These are phyloP conservation scores for Drosophila robusta DNA, from an alignment of 2,888 invertebrate species.

Conservation along the genomic window DNA sequence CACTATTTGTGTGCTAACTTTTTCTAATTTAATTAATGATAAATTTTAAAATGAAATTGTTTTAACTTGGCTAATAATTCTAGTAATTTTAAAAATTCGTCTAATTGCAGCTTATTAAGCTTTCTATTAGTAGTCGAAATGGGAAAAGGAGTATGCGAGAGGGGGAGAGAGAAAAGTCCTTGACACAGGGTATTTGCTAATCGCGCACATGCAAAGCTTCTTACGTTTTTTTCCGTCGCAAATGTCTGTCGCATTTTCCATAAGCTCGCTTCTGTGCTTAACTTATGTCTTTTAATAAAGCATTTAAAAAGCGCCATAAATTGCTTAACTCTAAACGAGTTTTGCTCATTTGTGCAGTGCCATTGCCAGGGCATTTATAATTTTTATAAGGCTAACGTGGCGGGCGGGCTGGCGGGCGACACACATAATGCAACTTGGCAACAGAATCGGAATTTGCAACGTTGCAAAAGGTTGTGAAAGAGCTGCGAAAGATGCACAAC, in stretches of 20 bases:
- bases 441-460: conserved; percentile 41
- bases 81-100: too few species aligned
- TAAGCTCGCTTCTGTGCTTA: conserved; percentile 50
- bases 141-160: not conserved
- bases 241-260: conserved; percentile 44
- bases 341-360: conserved; percentile 60
- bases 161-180: not conserved
- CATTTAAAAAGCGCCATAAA: conserved; percentile 76
- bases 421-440: conserved; percentile 34
- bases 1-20: too few species aligned
- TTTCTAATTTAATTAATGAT: too few species aligned
- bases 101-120: too few species aligned
- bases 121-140: too few species aligned
- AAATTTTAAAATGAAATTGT: too few species aligned
- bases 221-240: not conserved
- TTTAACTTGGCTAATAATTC: too few species aligned
- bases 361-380: conserved; percentile 47
- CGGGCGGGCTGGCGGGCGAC: not conserved
- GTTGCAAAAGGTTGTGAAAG: conserved; percentile 24
- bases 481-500: conserved; percentile 29
- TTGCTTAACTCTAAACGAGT: conserved; percentile 66
- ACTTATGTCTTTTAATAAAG: conserved; percentile 73
- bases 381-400: conserved; percentile 19
- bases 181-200: conserved; percentile 11
- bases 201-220: not conserved